Base-by-base conservation (phyloP, 53 echinoderm and acorn worm genomes). In the Antedon mediterranea region DNA sequence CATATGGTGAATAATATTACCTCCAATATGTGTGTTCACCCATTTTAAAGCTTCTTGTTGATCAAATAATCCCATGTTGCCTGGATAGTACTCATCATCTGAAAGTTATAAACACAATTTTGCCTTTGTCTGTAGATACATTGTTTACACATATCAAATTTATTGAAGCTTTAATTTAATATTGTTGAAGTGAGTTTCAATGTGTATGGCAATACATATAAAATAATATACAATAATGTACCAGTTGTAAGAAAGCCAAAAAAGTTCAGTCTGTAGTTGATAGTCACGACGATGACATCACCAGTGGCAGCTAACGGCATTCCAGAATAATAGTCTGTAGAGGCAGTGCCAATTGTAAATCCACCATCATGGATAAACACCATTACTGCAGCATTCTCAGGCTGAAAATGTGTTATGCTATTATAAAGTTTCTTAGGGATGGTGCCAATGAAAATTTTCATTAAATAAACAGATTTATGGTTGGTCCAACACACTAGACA, bases 351-450 rank as follows among this genome's bases (percentile, higher is more conserved):
- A 0, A 30, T 30, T 0, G 72, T 37, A 43, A 84, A 84, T 3
- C 75, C 90, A 0, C 90, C 90, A 3, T 87, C 90, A 33, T 90
- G 90, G 3, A 90, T 79, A 31, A 42, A 90, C 20, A 90, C 81
- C 90, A 90, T 90, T 0, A 90, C 90, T 23, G 90, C 71, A 34
- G 76, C 82, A 70, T 76, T 80, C 75, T 32, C 29, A 28, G 26
- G 71, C 77, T 77, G 57, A 29, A n/a, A n/a, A n/a, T n/a, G n/a
- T n/a, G n/a, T n/a, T n/a, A n/a, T n/a, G n/a, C n/a, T n/a, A n/a
- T n/a, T n/a, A n/a, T n/a, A n/a, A n/a, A n/a, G n/a, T n/a, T n/a
- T n/a, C n/a, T n/a, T n/a, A n/a, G n/a, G n/a, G n/a, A n/a, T n/a
- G n/a, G n/a, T n/a, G n/a, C n/a, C n/a, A n/a, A n/a, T n/a, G n/a